phyloP scores from a whole-genome alignment of 2,113 vertebrate genomes.

The Prunella fulvescens region DNA sequence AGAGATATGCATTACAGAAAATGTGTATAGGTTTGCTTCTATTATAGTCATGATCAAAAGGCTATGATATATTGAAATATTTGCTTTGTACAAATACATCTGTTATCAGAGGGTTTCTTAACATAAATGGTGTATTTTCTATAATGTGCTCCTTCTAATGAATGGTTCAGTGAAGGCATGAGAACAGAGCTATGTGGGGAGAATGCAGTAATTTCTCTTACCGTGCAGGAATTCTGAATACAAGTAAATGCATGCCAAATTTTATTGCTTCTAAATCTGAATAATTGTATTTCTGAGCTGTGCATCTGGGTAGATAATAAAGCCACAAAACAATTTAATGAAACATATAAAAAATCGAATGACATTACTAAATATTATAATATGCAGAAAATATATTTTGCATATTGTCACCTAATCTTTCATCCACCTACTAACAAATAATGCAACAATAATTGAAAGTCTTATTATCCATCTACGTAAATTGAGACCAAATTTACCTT shows the following conservation, averaged over 20 bases:
- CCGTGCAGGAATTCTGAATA: conserved; percentile 80
- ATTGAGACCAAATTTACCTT: conserved; percentile 79
- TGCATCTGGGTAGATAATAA: conserved; percentile 85
- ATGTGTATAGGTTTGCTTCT: conserved; percentile 63
- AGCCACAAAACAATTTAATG: conserved; percentile 84
- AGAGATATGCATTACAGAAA: conserved; percentile 62
- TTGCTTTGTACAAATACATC: conserved; percentile 73
- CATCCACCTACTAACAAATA: conserved; percentile 80
- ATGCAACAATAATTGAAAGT: conserved; percentile 78
- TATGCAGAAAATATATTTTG: conserved; percentile 82
- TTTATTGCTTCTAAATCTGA: conserved; percentile 85
- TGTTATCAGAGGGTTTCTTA: conserved; percentile 79
- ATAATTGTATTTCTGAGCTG: conserved; percentile 83
- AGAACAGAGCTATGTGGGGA: conserved; percentile 75
- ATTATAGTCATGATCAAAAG: conserved; percentile 76
- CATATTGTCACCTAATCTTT: conserved; percentile 82
- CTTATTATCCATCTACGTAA: conserved; percentile 79
- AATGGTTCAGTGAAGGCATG: conserved; percentile 72
- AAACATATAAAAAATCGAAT: conserved; percentile 84
- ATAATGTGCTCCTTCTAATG: conserved; percentile 77
- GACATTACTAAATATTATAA: conserved; percentile 84
- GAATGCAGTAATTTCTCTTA: conserved; percentile 81
- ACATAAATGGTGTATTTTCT: conserved; percentile 81
- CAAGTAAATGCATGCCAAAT: conserved; percentile 81
- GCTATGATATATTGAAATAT: conserved; percentile 76